phyloP scores from a whole-genome alignment of 92 coral and sea anemone species.

The Montipora capitata region DNA sequence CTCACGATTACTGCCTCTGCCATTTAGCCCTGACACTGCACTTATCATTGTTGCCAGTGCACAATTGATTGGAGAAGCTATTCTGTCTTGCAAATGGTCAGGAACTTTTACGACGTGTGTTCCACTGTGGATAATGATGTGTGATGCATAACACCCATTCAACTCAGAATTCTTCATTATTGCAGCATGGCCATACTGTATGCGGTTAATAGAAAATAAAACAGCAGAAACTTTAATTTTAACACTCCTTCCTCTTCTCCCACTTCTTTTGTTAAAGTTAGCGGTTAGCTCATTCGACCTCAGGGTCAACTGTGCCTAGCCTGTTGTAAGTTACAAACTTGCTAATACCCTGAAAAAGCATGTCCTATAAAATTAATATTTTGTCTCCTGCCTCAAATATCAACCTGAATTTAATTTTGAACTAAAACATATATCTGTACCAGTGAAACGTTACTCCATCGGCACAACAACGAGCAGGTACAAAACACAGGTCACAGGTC shows the following conservation, averaged over 20 bases:
- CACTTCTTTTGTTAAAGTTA: no score
- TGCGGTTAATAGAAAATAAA: no score
- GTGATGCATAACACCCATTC: conserved; percentile 96
- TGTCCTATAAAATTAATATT: no score
- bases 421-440: no score
- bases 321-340: no score
- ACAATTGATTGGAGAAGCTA: conserved; percentile 95
- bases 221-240: neutral
- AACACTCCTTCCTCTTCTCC: neutral
- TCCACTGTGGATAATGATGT: conserved; percentile 90
- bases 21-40: conserved; percentile 79
- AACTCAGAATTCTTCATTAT: conserved; percentile 82
- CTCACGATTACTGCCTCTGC: conserved; percentile 55
- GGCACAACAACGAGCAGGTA: no score
- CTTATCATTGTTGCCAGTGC: conserved; percentile 97
- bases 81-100: conserved; percentile 70
- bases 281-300: no score
- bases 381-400: no score
- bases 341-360: no score
- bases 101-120: conserved; percentile 94
- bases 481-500: neutral
- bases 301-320: no score
- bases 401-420: no score
- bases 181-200: conserved; percentile 89
- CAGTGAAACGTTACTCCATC: no score